Conservation (phyloP, 2,113 vertebrate species). For the Raphicerus campestris region DNA sequence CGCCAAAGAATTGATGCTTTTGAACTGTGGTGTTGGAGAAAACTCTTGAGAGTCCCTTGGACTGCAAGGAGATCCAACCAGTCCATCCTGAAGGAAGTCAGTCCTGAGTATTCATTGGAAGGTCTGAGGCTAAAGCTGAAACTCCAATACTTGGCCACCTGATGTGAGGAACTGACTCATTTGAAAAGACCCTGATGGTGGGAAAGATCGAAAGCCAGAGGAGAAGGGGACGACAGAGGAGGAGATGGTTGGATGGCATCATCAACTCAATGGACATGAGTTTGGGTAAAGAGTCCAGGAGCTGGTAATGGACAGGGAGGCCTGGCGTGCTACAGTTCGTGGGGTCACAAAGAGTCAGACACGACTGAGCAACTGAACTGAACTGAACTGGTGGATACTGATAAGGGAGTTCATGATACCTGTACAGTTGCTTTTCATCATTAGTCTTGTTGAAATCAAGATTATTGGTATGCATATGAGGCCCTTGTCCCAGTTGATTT, state of each 20-base stretch:
- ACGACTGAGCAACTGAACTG: neutral
- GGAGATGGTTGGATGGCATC: neutral
- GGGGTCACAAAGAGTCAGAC: neutral
- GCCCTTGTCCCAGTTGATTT: neutral
- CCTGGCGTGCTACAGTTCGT: neutral
- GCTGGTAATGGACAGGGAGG: neutral
- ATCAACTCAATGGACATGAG: neutral
- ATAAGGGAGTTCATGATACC: neutral
- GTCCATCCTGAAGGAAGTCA: neutral
- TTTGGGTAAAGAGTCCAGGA: neutral
- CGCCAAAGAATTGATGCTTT: accelerated
- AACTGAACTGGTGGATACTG: neutral
- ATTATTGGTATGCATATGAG: neutral
- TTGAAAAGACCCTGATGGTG: neutral
- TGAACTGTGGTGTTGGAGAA: neutral
- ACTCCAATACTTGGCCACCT: neutral
- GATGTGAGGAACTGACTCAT: neutral
- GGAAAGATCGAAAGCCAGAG: neutral
- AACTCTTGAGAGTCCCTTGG: neutral
- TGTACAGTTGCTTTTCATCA: neutral
- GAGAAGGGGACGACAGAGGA: neutral
- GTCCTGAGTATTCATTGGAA: neutral
- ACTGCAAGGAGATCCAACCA: neutral
- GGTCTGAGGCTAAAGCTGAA: neutral
- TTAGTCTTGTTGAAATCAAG: neutral